phyloP scores from a whole-genome alignment of 1,140 invertebrate species.

The Bursaphelenchus mucronatus region DNA sequence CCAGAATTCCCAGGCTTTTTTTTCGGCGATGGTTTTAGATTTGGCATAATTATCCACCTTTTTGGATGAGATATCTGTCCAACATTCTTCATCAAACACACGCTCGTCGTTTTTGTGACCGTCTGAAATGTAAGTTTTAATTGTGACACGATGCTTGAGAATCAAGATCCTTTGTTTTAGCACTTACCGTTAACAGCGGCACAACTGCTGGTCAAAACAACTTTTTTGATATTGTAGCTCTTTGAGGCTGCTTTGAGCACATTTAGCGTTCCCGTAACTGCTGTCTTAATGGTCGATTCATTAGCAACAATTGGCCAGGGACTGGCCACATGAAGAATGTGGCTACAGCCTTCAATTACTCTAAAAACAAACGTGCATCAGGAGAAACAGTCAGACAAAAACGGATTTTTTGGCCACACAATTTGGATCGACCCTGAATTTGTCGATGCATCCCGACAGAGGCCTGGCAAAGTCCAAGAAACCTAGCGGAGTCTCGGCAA shows the following conservation, averaged over 20 bases:
- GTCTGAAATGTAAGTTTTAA: constrained; percentile 38
- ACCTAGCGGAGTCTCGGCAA: no score
- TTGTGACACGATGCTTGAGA: not conserved
- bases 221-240: constrained; percentile 63
- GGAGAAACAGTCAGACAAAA: no score
- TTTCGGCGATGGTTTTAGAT: constrained; percentile 66
- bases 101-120: constrained; percentile 59
- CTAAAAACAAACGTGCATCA: constrained; percentile 10
- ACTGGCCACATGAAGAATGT: constrained; percentile 66
- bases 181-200: constrained; percentile 64
- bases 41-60: constrained; percentile 62
- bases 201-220: constrained; percentile 66
- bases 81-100: constrained; percentile 65
- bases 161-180: no score
- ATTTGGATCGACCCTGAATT: no score
- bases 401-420: no score
- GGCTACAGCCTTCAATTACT: constrained; percentile 64
- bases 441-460: no score
- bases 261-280: constrained; percentile 65
- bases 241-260: constrained; percentile 65
- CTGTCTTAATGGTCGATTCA: constrained; percentile 65
- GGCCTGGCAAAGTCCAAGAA: no score
- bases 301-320: constrained; percentile 64
- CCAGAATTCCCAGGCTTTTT: constrained; percentile 66
- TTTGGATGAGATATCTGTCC: constrained; percentile 62